These are phyloP conservation scores for Rhinogobius similis DNA, from an alignment of 2,113 vertebrate species.

Conservation along the genomic window DNA sequence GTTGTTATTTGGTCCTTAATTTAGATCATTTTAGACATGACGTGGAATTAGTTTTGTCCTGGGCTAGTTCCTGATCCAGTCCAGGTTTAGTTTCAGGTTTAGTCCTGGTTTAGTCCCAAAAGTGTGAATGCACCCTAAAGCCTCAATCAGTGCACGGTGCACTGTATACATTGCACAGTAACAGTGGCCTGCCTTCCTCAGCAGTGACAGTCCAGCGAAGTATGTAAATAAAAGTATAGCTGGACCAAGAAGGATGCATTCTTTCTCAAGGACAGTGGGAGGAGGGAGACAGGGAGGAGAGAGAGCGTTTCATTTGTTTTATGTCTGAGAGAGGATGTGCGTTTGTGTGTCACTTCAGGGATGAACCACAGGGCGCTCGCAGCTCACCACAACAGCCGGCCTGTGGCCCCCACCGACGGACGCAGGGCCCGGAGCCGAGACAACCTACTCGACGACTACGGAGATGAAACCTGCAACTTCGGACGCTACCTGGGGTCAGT, in stretches of 20 bases:
- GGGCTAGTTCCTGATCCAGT: too few relatives aligned
- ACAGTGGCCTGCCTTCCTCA: constrained; percentile 40
- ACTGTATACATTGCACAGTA: constrained; percentile 12
- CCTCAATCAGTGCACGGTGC: constrained; percentile 3
- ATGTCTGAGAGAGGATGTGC: constrained; percentile 30
- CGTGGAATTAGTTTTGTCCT: too few relatives aligned
- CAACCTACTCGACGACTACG: constrained; percentile 73
- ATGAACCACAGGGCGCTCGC: constrained; percentile 70
- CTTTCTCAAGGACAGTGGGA: constrained; percentile 62
- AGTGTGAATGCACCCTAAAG: too few relatives aligned
- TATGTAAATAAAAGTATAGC: constrained; percentile 59
- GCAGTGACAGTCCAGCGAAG: constrained; percentile 39
- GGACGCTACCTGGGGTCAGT: constrained; percentile 72
- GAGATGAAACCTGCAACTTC: constrained; percentile 67
- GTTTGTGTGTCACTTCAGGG: constrained; percentile 30
- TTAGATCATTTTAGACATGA: too few relatives aligned
- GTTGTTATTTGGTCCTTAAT: too few relatives aligned
- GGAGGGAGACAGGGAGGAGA: constrained; percentile 21
- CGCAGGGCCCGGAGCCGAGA: constrained; percentile 67
- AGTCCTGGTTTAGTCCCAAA: too few relatives aligned
- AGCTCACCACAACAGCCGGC: constrained; percentile 32
- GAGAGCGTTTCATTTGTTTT: constrained; percentile 22
- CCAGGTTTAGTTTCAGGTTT: too few relatives aligned
- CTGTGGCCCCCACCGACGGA: constrained; percentile 33
- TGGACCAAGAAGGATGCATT: constrained; percentile 63